Conservation (phyloP, 2,888 invertebrate genomes). For the Campopleginae sp. region DNA sequence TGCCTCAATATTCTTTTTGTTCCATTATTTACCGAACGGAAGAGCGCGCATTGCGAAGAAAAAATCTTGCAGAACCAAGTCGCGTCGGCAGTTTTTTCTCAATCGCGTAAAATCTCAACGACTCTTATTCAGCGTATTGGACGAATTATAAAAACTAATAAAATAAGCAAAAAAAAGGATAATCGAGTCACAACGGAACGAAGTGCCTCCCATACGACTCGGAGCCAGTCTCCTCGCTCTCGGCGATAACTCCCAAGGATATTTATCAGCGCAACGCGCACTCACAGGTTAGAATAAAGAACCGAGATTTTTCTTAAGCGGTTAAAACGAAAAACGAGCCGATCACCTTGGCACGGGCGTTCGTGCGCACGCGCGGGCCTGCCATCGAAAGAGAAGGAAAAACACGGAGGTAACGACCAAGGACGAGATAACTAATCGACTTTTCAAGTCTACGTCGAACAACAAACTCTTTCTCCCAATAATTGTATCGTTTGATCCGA, state of each 20-base stretch:
- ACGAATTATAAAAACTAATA: background rate
- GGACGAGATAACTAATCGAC: constrained; percentile 36
- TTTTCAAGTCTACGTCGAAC: constrained; percentile 9
- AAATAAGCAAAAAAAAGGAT: background rate
- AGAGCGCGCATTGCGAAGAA: background rate
- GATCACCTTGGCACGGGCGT: constrained; percentile 62
- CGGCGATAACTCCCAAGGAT: background rate
- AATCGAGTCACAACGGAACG: background rate
- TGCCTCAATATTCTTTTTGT: constrained; percentile 9
- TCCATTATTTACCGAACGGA: background rate
- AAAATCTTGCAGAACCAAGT: background rate
- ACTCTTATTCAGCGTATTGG: background rate
- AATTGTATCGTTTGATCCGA: background rate
- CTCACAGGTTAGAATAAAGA: constrained; percentile 6
- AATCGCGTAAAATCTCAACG: background rate
- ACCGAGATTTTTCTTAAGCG: constrained; percentile 29
- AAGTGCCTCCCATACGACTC: background rate
- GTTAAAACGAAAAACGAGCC: constrained; percentile 48
- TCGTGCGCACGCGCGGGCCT: background rate
- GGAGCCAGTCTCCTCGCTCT: background rate
- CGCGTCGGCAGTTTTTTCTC: background rate
- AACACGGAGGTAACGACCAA: constrained; percentile 41
- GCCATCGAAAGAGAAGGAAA: constrained; percentile 50
- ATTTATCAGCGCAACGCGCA: background rate
- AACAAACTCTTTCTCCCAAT: constrained; percentile 3